phyloP scores from a whole-genome alignment of 2,888 invertebrate species.

The Tinea trinotella region DNA sequence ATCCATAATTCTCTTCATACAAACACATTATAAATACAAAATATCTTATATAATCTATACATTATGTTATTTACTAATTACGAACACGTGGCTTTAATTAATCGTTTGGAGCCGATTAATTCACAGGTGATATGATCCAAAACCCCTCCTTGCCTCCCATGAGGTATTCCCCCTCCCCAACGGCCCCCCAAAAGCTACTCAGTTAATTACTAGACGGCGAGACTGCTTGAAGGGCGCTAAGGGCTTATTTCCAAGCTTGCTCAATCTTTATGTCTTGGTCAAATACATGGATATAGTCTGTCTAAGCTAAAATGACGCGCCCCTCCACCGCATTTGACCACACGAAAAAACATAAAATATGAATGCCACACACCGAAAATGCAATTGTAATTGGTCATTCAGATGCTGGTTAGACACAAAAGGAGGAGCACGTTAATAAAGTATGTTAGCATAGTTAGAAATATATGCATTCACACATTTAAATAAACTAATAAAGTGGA shows the following conservation, averaged over 20 bases:
- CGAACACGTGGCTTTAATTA: conserved; percentile 58
- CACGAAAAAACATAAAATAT: too few relatives aligned
- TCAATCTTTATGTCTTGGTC: conserved; percentile 4
- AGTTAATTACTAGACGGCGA: conserved; percentile 52
- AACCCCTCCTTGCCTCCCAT: conserved; percentile 29
- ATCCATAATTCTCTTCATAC: too few relatives aligned
- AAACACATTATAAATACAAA: background rate
- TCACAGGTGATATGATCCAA: conserved; percentile 64
- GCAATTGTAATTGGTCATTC: too few relatives aligned
- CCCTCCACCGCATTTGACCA: too few relatives aligned
- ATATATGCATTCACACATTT: too few relatives aligned
- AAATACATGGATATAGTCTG: too few relatives aligned
- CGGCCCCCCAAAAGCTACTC: conserved; percentile 27
- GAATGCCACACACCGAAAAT: too few relatives aligned
- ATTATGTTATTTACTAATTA: conserved; percentile 28
- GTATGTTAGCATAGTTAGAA: too few relatives aligned
- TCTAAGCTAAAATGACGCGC: too few relatives aligned
- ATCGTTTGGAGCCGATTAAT: conserved; percentile 65
- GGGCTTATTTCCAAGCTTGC: conserved; percentile 28
- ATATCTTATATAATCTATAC: background rate
- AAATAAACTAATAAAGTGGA: too few relatives aligned
- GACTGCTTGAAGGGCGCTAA: conserved; percentile 45
- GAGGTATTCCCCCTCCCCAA: conserved; percentile 29
- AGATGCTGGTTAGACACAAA: too few relatives aligned
- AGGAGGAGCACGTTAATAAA: too few relatives aligned